These are phyloP conservation scores for Pangasianodon hypophthalmus DNA, from an alignment of 2,113 vertebrate species.

Conservation along the genomic window DNA sequence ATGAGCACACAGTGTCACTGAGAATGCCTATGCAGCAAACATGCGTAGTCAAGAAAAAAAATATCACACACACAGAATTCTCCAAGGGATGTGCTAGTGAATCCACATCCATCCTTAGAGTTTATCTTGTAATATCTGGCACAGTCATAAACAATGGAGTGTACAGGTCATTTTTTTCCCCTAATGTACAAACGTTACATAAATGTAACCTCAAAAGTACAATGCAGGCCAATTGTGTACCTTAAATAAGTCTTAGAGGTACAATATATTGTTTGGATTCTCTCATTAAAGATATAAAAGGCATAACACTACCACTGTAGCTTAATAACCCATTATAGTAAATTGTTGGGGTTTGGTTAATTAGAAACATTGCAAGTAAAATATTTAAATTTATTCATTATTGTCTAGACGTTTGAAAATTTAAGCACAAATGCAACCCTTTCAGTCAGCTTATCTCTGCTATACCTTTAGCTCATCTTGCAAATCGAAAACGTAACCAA, in stretches of 20 bases:
- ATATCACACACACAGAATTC: neutral
- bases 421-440: neutral
- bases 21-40: neutral
- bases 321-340: neutral
- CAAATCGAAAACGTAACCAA: neutral
- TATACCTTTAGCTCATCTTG: neutral
- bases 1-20: constrained; percentile 9
- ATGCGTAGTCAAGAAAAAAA: neutral
- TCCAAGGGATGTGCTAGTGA: neutral
- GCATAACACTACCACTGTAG: neutral
- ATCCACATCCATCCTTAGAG: neutral
- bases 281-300: neutral
- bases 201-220: neutral
- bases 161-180: neutral
- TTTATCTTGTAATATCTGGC: neutral
- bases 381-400: neutral
- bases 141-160: neutral
- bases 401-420: neutral
- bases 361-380: neutral
- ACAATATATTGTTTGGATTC: neutral
- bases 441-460: neutral
- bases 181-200: neutral
- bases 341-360: neutral
- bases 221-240: neutral
- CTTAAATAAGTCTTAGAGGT: neutral